These are phyloP conservation scores for Nothocercus julius DNA, from an alignment of 2,113 vertebrate genomes.

Conservation along the genomic window DNA sequence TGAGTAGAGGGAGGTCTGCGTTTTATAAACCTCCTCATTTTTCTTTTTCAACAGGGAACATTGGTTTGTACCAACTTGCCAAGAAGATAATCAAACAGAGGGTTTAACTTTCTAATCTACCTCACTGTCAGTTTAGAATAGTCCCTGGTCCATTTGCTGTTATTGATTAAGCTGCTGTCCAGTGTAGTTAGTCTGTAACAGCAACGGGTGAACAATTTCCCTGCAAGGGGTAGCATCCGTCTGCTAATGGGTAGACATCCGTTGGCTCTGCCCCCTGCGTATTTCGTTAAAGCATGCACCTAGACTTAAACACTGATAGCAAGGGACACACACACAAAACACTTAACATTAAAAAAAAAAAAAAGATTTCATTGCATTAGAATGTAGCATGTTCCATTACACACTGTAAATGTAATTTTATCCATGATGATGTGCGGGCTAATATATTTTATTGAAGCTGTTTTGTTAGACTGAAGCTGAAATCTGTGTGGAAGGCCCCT, in stretches of 20 bases:
- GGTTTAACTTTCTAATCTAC: background rate
- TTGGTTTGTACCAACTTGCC: background rate
- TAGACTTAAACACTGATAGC: background rate
- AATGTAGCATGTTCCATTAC: background rate
- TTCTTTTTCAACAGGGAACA: background rate
- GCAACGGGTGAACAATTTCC: background rate
- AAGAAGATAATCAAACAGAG: background rate
- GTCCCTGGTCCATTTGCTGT: background rate
- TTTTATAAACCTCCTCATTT: background rate
- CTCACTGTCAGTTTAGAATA: background rate
- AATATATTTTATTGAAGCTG: background rate
- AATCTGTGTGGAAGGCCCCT: background rate
- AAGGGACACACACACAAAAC: too few relatives aligned
- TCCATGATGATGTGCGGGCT: background rate
- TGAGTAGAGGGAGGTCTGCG: background rate
- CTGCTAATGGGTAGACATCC: background rate
- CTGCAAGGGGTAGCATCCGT: background rate
- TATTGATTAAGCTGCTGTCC: background rate
- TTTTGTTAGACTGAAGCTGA: conserved; percentile 12
- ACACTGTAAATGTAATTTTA: background rate
- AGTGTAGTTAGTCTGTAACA: background rate
- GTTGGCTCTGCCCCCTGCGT: background rate
- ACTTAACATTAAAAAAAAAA: background rate
- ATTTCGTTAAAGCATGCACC: background rate
- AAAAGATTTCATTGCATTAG: background rate